Percentiles rank a stretch among this genome's conserved stretches.
Conservation (phyloP, 1,140 invertebrate species). For the Teleopsis dalmanni region DNA sequence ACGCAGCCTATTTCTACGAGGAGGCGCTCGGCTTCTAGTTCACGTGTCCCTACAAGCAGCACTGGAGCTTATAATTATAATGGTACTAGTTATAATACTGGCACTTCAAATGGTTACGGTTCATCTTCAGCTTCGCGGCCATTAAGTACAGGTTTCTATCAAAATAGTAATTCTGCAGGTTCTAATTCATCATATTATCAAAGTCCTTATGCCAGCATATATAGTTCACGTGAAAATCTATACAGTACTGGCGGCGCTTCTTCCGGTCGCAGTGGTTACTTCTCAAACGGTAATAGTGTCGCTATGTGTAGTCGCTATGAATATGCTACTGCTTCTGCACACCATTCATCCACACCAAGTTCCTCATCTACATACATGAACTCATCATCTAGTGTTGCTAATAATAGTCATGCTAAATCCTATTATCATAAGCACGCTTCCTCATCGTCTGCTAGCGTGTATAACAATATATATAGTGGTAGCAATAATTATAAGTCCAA, state of each 20-base stretch:
- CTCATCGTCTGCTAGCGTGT: neutral
- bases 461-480: neutral
- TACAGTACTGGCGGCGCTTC: conserved; percentile 22
- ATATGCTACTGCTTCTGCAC: conserved; percentile 13
- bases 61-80: conserved; percentile 26
- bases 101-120: conserved; percentile 5
- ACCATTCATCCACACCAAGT: conserved; percentile 1
- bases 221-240: conserved; percentile 37
- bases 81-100: conserved; percentile 19
- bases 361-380: conserved; percentile 15
- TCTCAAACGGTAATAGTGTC: conserved; percentile 27
- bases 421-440: neutral
- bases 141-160: conserved; percentile 32
- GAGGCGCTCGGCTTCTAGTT: conserved; percentile 37
- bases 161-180: conserved; percentile 8
- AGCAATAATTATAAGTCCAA: conserved; percentile 18
- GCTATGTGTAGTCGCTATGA: conserved; percentile 28
- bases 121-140: conserved; percentile 15
- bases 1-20: conserved; percentile 27
- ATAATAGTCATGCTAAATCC: neutral
- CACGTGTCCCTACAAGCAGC: conserved; percentile 16
- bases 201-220: conserved; percentile 37
- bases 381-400: conserved; percentile 11
- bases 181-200: conserved; percentile 23
- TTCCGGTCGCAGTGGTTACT: conserved; percentile 15